Percentiles rank a stretch among this genome's conserved stretches.
Conservation (phyloP, 2,797 vertebrate genomes). For the Enteromius fasciolatus region DNA sequence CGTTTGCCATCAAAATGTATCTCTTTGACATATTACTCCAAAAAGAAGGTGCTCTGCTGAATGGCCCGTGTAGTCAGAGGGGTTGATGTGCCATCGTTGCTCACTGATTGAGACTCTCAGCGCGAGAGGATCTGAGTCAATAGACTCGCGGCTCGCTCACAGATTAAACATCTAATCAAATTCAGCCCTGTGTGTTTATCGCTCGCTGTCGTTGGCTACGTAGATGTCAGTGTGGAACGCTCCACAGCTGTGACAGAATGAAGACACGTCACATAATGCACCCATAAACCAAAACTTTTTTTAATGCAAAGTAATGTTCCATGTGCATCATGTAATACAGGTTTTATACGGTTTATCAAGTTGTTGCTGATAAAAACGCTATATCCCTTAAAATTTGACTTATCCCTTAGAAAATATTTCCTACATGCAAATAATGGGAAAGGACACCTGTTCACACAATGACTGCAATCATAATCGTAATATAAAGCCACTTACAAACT, state of each 20-base stretch:
- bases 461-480: constrained; percentile 1
- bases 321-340: neutral
- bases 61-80: constrained; percentile 8
- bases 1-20: neutral
- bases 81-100: constrained; percentile 30
- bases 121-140: constrained; percentile 30
- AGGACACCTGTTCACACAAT: constrained; percentile 19
- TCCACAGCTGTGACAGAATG: constrained; percentile 30
- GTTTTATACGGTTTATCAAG: neutral
- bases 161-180: constrained; percentile 49
- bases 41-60: constrained; percentile 8
- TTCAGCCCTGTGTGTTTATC: constrained; percentile 42
- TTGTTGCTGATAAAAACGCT: neutral
- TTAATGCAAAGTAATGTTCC: constrained; percentile 15
- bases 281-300: neutral
- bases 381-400: neutral
- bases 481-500: constrained; percentile 16
- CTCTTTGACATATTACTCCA: constrained; percentile 12
- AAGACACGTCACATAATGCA: neutral
- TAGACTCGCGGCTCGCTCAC: constrained; percentile 37
- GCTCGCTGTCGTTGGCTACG: constrained; percentile 5
- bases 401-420: neutral
- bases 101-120: constrained; percentile 44
- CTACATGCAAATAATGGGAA: neutral
- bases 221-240: constrained; percentile 4